Evolutionary conservation across 2,797 vertebrate species (phyloP), one percentile per base, ranked within the genome.

Genomic region (Tarsius wallacei): DNA sequence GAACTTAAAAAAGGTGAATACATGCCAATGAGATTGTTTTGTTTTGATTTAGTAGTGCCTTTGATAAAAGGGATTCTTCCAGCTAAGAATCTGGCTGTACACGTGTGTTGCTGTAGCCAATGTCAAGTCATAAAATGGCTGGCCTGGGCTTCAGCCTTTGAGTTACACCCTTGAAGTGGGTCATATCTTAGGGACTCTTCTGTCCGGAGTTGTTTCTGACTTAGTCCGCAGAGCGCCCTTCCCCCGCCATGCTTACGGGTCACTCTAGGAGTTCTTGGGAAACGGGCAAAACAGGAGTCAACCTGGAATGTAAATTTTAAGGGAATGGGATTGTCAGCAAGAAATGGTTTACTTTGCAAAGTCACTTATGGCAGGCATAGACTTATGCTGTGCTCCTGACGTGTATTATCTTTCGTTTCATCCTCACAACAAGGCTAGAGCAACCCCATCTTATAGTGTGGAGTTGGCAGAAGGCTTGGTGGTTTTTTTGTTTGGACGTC

Each of bases 1-100:
- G 55, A 51, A 71, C 85, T 81, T 31, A 80, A 57, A 70, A 93
- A 91, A 90, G 81, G 47, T 94, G n/a, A 92, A 63, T 95, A 87
- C 71, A 42, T 94, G 42, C 21, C 81, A n/a, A 92, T 77, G 17
- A 88, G 42, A 17, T n/a, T 21, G 12, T 59, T 85, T 63, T 66
- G 36, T 96, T 97, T 96, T 68, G n/a, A 76, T 59, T 90, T 68
- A 68, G 19, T 73, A 21, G 22, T 55, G 68, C 22, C 68, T 78
- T 88, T 68, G 81, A 61, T 80, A 59, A 94, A 81, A 76, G 33
- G 0, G 87, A 19, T 51, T 87, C 7, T 82, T 81, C 87, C 19
- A 49, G 53, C 31, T 74, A 21, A 55, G 47, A 64, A 73, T 77
- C 74, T 74, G 42, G 21, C n/a, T 84, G 11, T 68, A 2, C 16